These are phyloP conservation scores for Coptotermes formosanus DNA, from an alignment of 1,140 invertebrate genomes.

Conservation along the genomic window DNA sequence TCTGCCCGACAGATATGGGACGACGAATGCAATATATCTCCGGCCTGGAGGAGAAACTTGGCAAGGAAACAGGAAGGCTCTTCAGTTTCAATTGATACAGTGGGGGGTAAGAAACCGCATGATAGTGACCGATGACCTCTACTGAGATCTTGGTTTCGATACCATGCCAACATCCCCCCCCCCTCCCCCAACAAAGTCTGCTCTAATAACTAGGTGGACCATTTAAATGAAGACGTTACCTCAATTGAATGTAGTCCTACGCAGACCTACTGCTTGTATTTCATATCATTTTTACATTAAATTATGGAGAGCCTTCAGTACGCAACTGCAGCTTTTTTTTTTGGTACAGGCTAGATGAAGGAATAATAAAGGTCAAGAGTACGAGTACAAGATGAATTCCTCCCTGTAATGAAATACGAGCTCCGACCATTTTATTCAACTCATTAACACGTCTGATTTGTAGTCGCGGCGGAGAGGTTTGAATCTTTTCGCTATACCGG, in stretches of 20 bases:
- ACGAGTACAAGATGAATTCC: too few species aligned
- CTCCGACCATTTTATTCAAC: too few species aligned
- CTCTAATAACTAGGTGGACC: background rate
- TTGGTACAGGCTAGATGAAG: too few species aligned
- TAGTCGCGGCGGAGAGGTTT: too few species aligned
- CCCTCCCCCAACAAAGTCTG: background rate
- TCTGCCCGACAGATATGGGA: background rate
- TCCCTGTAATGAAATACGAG: too few species aligned
- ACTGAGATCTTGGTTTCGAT: background rate
- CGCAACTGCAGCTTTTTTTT: too few species aligned
- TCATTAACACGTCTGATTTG: too few species aligned
- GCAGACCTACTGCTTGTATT: too few species aligned
- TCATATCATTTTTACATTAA: too few species aligned
- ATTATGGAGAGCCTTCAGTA: too few species aligned
- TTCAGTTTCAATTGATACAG: constrained; percentile 13
- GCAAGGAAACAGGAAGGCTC: constrained; percentile 7
- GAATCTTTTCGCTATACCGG: too few species aligned
- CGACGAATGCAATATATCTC: background rate
- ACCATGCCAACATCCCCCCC: background rate
- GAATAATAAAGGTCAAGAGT: too few species aligned
- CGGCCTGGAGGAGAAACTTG: background rate
- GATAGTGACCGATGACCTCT: constrained; percentile 4
- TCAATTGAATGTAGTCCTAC: background rate
- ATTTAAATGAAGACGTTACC: background rate
- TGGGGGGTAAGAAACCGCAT: background rate